phyloP scores from a whole-genome alignment of 2,113 vertebrate species.

The Nothobranchius furzeri region DNA sequence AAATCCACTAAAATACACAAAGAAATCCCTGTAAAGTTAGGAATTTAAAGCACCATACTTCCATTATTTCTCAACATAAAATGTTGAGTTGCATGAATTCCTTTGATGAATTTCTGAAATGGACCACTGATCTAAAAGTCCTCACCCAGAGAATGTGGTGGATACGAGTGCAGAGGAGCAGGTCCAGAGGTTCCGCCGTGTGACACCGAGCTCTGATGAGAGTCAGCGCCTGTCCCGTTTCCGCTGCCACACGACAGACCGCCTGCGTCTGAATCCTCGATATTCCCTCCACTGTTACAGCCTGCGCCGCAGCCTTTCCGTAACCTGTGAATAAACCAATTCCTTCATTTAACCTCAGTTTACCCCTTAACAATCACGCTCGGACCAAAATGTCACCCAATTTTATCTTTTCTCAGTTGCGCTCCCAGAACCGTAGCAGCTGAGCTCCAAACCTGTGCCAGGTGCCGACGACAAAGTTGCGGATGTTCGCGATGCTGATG shows the following conservation, averaged over 20 bases:
- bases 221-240: conserved; percentile 81
- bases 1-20: no score
- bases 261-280: conserved; percentile 92
- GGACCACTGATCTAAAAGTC: background rate
- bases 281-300: conserved; percentile 98
- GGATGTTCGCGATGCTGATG: conserved; percentile 94
- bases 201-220: conserved; percentile 85
- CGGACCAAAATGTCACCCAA: no score
- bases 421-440: background rate
- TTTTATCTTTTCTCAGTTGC: no score
- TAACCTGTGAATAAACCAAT: conserved; percentile 73
- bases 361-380: no score
- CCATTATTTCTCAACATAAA: background rate
- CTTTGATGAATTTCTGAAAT: background rate
- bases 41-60: no score
- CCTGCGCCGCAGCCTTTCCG: conserved; percentile 97
- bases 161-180: conserved; percentile 81
- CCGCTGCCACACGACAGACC: conserved; percentile 88
- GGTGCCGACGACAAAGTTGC: conserved; percentile 91
- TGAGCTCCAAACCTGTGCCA: conserved; percentile 89
- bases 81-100: background rate
- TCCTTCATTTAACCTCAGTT: no score
- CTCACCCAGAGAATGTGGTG: conserved; percentile 86
- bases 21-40: no score
- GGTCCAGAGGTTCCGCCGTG: conserved; percentile 82